Conservation (phyloP, 2,888 invertebrate species). For the Drosophila pseudotalamancana region DNA sequence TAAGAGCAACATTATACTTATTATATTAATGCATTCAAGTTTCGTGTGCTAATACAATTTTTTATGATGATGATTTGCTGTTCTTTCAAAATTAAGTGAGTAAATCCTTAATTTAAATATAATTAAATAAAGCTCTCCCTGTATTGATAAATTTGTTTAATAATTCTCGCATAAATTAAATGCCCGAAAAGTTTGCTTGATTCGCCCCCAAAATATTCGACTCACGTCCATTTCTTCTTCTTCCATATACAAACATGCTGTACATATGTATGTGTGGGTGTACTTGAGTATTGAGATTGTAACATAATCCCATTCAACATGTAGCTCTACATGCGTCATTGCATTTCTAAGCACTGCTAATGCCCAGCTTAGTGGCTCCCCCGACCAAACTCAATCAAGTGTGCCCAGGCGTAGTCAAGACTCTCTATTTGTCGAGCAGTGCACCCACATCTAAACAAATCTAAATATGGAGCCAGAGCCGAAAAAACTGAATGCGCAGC, state of each 20-base stretch:
- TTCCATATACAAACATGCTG: background rate
- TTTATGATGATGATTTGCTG: too few species aligned
- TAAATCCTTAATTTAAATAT: too few species aligned
- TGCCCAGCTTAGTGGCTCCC: conserved; percentile 55
- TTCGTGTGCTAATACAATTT: too few species aligned
- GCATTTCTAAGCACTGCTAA: conserved; percentile 57
- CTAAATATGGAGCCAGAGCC: conserved; percentile 22
- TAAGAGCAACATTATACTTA: too few species aligned
- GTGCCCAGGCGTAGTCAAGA: conserved; percentile 35
- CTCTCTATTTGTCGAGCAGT: conserved; percentile 46
- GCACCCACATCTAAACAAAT: conserved; percentile 41
- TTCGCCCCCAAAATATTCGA: background rate
- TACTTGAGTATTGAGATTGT: conserved; percentile 11
- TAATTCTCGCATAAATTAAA: too few species aligned
- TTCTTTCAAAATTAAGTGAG: too few species aligned
- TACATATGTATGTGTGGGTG: background rate
- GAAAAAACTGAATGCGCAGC: conserved; percentile 44
- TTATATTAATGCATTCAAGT: too few species aligned
- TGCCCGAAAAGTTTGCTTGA: too few species aligned
- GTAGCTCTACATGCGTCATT: conserved; percentile 52
- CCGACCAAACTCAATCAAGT: conserved; percentile 39
- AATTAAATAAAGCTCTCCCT: too few species aligned
- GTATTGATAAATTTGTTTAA: too few species aligned
- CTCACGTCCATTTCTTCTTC: background rate
- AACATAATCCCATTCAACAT: conserved; percentile 37